Percentiles rank a stretch among this genome's conserved stretches.
These are phyloP conservation scores for Folsomia manolachei DNA, from an alignment of 2,888 invertebrate species.

Conservation along the genomic window DNA sequence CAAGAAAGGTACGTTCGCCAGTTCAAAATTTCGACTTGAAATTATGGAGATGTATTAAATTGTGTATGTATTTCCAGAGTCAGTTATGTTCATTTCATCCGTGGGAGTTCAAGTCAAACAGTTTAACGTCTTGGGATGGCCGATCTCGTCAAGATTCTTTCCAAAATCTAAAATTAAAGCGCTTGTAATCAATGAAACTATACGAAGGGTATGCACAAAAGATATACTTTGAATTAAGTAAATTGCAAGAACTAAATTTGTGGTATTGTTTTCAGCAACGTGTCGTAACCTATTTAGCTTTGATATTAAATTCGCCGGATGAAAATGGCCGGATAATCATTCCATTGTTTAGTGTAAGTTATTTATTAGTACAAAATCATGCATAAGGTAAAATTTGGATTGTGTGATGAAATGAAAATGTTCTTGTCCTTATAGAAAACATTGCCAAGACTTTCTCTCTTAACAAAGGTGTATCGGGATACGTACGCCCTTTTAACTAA, in stretches of 20 bases:
- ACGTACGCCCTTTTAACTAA: background rate
- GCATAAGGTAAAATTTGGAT: background rate
- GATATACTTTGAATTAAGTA: background rate
- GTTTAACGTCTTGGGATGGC: constrained; percentile 43
- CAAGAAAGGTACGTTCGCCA: background rate
- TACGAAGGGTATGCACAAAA: constrained; percentile 43
- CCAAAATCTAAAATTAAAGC: constrained; percentile 44
- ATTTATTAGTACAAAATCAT: background rate
- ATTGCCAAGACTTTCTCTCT: constrained; percentile 11
- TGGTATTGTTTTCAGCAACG: constrained; percentile 44
- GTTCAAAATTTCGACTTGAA: background rate
- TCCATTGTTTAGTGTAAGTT: constrained; percentile 27
- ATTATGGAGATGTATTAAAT: no score
- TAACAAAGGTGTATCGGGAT: constrained; percentile 16
- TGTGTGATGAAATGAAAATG: background rate
- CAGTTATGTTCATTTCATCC: constrained; percentile 43
- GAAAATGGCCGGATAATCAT: constrained; percentile 27
- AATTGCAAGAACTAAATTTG: background rate
- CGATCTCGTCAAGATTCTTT: constrained; percentile 43
- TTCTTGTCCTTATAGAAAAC: constrained; percentile 14
- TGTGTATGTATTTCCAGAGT: constrained; percentile 35
- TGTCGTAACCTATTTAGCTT: constrained; percentile 47
- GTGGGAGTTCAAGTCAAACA: constrained; percentile 49
- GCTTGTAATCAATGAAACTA: constrained; percentile 50
- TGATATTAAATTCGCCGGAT: constrained; percentile 36